These are phyloP conservation scores for Smittia sp. DNA, from an alignment of 2,888 invertebrate species.

Conservation along the genomic window DNA sequence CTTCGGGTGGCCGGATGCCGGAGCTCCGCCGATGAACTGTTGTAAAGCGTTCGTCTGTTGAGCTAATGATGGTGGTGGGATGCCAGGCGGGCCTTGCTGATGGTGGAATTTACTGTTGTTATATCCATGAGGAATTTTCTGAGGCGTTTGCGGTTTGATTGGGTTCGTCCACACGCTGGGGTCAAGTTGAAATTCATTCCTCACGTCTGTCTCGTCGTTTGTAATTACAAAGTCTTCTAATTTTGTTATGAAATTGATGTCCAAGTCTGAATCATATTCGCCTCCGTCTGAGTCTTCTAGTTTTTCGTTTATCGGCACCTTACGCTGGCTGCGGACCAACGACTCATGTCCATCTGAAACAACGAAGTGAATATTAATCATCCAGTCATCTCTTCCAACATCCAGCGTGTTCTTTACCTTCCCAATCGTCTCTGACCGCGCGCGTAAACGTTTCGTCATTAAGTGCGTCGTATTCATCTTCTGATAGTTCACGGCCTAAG, in stretches of 20 bases:
- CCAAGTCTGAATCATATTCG: constrained; percentile 50
- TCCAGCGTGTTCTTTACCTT: constrained; percentile 53
- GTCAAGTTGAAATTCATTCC: constrained; percentile 47
- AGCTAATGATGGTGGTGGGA: not conserved
- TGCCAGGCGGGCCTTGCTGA: not conserved
- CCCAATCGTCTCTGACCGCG: constrained; percentile 71
- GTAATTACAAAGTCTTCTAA: constrained; percentile 51
- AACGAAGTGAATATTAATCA: not conserved
- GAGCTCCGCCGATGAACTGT: constrained; percentile 45
- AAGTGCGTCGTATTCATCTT: constrained; percentile 85
- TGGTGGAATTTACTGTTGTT: constrained; percentile 29
- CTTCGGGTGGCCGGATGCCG: constrained; percentile 46
- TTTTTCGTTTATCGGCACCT: not conserved
- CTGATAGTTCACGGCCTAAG: constrained; percentile 61
- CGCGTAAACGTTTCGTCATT: constrained; percentile 91
- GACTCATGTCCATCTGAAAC: constrained; percentile 29
- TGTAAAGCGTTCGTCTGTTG: constrained; percentile 42
- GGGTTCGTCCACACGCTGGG: constrained; percentile 57
- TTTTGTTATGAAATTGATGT: constrained; percentile 36
- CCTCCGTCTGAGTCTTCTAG: constrained; percentile 45
- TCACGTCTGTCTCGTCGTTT: constrained; percentile 49
- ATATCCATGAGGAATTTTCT: constrained; percentile 42
- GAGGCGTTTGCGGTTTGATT: constrained; percentile 46
- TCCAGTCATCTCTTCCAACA: constrained; percentile 32
- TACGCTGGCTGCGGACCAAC: not conserved